Evolutionary conservation across 2,888 invertebrate species (phyloP), one percentile per base, ranked within the genome.

Genomic region (Pyrrhia umbra): DNA sequence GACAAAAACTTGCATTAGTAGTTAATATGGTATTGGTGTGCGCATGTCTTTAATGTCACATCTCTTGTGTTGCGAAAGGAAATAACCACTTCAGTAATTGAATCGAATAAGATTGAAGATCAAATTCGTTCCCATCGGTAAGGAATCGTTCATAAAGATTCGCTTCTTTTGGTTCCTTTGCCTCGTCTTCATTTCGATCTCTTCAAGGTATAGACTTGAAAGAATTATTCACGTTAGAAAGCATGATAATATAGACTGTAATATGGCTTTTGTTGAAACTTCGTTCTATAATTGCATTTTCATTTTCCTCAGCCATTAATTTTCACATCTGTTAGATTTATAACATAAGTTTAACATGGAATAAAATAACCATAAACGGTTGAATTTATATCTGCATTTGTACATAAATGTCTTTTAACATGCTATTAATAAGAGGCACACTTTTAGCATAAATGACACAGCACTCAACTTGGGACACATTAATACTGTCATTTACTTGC

Each of bases 291-390:
- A n/a, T n/a, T n/a, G n/a, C n/a, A n/a, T n/a, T n/a, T n/a, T n/a
- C n/a, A 25, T 59, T 47, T 20, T n/a, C 30, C 8, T 45, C 6
- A 13, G 5, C 1, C 27, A 6, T 10, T 18, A 25, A 61, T 37
- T 37, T 23, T 8, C 49, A 64, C 40, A 25, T 37, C 43, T 25
- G 3, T 10, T 37, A 37, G 21, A 47, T 52, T 61, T 27, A 47
- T 40, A 18, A 51, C 25, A 27, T 10, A 2, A 25, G n/a, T 34
- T 40, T 27, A 9, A 47, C 13, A 49, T 72, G 6, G 68, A 72
- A 72, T 68, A 72, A 65, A 57, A 72, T 72, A 51, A 51, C 50
- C 37, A 72, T 65, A 21, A 54, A 34, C 40, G 18, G 16, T 8
- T 42, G 1, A 65, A 71, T 20, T 65, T 55, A 55, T 40, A 42